phyloP scores from a whole-genome alignment of 2,113 vertebrate genomes.

The Podiceps cristatus region DNA sequence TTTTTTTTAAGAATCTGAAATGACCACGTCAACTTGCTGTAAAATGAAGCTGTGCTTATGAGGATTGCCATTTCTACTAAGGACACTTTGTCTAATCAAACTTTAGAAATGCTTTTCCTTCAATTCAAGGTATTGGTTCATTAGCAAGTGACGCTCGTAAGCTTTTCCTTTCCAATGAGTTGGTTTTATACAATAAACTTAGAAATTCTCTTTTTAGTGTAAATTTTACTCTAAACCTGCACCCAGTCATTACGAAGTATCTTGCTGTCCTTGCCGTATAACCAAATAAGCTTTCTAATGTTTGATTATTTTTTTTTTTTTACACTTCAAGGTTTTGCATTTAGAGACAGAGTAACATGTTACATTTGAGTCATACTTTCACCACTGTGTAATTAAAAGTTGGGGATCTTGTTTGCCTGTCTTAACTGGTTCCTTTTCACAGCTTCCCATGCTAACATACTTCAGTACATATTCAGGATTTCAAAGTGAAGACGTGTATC shows the following conservation, averaged over 20 bases:
- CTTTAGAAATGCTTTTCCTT: neutral
- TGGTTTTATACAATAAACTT: neutral
- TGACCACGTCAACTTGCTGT: neutral
- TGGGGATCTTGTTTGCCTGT: conserved; percentile 1
- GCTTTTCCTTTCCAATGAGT: neutral
- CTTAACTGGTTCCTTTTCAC: conserved; percentile 18
- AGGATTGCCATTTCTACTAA: neutral
- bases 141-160: neutral
- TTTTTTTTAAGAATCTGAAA: neutral
- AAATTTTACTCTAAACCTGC: neutral
- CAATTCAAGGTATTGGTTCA: neutral
- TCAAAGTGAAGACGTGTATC: neutral
- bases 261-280: neutral
- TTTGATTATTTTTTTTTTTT: neutral
- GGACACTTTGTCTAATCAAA: neutral
- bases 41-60: neutral
- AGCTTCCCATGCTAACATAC: neutral
- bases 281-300: neutral
- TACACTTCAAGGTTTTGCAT: neutral
- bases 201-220: neutral
- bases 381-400: neutral
- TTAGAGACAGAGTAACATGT: neutral
- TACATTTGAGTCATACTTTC: neutral
- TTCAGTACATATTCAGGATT: neutral
- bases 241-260: fast-evolving